Evolutionary conservation across 2,888 invertebrate species (phyloP).

Genomic region (Cecidostiba fungosa): DNA sequence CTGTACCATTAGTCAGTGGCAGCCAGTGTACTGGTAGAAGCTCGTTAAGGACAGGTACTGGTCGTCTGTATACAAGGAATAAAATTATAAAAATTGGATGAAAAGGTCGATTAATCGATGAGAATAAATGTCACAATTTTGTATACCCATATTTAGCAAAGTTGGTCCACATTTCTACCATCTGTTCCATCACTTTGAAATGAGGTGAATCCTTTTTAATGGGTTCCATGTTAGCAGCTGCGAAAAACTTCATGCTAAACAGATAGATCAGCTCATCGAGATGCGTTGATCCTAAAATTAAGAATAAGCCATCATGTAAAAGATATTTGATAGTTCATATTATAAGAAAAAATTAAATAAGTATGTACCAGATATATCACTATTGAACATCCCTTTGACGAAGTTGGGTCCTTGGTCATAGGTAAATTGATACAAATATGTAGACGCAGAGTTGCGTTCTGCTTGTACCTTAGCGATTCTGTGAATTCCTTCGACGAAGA

Average conservation of each 20-base stretch:
- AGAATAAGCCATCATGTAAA: too few species aligned
- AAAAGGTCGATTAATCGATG: neutral
- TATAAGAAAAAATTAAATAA: neutral
- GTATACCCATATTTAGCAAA: slow-evolving; percentile 77
- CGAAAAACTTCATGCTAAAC: slow-evolving; percentile 68
- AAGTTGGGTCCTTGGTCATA: slow-evolving; percentile 66
- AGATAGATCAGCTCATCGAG: slow-evolving; percentile 64
- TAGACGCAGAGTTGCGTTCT: slow-evolving; percentile 59
- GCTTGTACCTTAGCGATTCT: slow-evolving; percentile 68
- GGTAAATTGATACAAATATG: slow-evolving; percentile 73
- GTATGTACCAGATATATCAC: neutral
- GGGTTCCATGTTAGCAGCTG: slow-evolving; percentile 62
- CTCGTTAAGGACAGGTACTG: slow-evolving; percentile 70
- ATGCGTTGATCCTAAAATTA: neutral
- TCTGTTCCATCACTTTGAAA: slow-evolving; percentile 67
- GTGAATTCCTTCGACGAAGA: slow-evolving; percentile 65
- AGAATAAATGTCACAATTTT: too few species aligned
- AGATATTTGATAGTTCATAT: too few species aligned
- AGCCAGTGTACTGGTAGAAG: slow-evolving; percentile 71
- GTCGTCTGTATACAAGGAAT: slow-evolving; percentile 69
- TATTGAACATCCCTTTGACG: too few species aligned
- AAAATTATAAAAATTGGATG: neutral
- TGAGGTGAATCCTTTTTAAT: slow-evolving; percentile 40
- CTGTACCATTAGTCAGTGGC: slow-evolving; percentile 67
- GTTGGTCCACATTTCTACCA: slow-evolving; percentile 76